These are phyloP conservation scores for Aphodius granarius DNA, from an alignment of 2,888 invertebrate species.

Conservation along the genomic window DNA sequence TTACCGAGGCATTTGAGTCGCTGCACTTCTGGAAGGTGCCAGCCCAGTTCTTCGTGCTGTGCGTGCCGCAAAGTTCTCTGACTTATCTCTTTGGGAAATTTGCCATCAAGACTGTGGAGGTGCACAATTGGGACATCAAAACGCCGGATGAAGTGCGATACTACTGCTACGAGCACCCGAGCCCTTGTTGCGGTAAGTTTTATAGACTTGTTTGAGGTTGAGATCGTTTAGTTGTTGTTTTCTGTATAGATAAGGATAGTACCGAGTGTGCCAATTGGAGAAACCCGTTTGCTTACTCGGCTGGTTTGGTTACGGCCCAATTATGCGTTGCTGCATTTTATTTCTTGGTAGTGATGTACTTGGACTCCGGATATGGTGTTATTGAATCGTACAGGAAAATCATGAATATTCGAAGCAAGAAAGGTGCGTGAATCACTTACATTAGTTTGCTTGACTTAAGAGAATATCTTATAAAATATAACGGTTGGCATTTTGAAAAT, in stretches of 20 bases:
- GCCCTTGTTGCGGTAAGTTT: constrained; percentile 48
- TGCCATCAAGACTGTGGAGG: constrained; percentile 41
- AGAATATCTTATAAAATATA: too few species aligned
- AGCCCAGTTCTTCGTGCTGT: neutral
- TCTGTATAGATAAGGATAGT: neutral
- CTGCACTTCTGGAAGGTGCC: neutral
- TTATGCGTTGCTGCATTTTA: neutral
- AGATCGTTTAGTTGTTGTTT: neutral
- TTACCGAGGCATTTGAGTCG: neutral
- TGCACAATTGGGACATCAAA: constrained; percentile 47
- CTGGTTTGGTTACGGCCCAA: neutral
- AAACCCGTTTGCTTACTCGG: neutral
- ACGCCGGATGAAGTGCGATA: constrained; percentile 28
- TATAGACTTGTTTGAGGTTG: neutral
- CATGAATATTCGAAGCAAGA: constrained; percentile 66
- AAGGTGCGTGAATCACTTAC: too few species aligned
- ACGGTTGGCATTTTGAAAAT: too few species aligned
- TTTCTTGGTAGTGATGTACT: neutral
- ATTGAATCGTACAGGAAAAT: neutral
- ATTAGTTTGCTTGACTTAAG: too few species aligned
- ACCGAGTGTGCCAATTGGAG: neutral
- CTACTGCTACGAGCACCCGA: constrained; percentile 34
- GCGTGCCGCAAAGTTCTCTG: constrained; percentile 47
- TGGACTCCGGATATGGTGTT: neutral
- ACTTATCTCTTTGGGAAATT: constrained; percentile 42